A percentile compares a stretch with the other conserved stretches of the same genome.
Evolutionary conservation across 1,140 invertebrate species (phyloP).

Genomic region (Armadillidium nasatum): DNA sequence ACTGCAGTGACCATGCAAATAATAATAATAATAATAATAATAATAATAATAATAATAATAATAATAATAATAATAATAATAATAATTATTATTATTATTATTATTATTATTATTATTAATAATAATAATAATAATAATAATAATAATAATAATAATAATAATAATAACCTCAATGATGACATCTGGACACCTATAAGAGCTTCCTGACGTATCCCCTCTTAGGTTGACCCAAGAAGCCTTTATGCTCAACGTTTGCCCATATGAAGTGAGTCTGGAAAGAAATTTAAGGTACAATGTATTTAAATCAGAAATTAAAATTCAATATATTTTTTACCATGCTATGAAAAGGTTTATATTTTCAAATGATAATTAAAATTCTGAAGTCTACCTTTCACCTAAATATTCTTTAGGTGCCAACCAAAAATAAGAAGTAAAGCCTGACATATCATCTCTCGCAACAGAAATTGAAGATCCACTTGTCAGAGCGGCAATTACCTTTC

Average conservation of each 20-base stretch:
- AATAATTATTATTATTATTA: too few species aligned
- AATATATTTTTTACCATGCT: too few species aligned
- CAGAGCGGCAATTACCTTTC: constrained; percentile 45
- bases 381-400: constrained; percentile 50
- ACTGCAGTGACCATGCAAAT: too few species aligned
- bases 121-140: too few species aligned
- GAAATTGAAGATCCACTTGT: constrained; percentile 47
- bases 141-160: too few species aligned
- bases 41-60: too few species aligned
- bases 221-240: constrained; percentile 76
- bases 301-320: constrained; percentile 47
- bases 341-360: too few species aligned
- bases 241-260: constrained; percentile 75
- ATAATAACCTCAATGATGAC: constrained; percentile 66
- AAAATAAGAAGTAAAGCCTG: constrained; percentile 71
- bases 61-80: too few species aligned
- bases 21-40: too few species aligned
- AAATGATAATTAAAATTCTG: too few species aligned
- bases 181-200: constrained; percentile 75
- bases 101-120: too few species aligned
- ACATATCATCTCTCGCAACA: constrained; percentile 59
- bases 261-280: constrained; percentile 61
- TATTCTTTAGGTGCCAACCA: constrained; percentile 51
- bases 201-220: constrained; percentile 80
- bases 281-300: constrained; percentile 55